Evolutionary conservation across 2,113 vertebrate genomes (phyloP).

Genomic region (Fulica atra): DNA sequence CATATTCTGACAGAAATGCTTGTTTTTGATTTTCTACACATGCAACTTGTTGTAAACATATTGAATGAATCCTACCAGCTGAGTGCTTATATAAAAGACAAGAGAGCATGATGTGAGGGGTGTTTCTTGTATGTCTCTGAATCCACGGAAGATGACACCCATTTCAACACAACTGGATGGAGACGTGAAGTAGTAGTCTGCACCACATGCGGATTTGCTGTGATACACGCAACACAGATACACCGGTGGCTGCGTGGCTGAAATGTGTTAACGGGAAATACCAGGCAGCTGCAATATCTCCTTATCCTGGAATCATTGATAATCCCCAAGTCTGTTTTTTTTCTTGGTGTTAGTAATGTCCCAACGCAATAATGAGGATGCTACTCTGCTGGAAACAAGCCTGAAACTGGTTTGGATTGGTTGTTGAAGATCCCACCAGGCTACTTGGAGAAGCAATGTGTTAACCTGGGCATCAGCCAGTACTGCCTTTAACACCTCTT

Average conservation of each 20-base stretch:
- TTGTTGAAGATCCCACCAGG: neutral
- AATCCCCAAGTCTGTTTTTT: neutral
- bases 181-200: neutral
- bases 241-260: neutral
- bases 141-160: neutral
- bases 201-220: neutral
- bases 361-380: neutral
- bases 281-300: neutral
- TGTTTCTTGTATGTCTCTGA: neutral
- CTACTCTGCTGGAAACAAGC: neutral
- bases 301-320: neutral
- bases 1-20: neutral
- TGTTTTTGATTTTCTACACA: neutral
- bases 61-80: neutral
- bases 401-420: rapidly evolving
- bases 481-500: neutral
- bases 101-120: neutral
- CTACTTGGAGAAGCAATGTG: neutral
- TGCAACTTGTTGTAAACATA: neutral
- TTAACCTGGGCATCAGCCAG: rapidly evolving
- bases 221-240: neutral
- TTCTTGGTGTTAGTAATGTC: neutral
- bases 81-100: neutral
- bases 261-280: neutral
- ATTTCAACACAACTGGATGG: neutral